Evolutionary conservation across 2,888 invertebrate genomes (phyloP), one percentile per base, ranked within the genome.

Genomic region (Oscheius sp.): DNA sequence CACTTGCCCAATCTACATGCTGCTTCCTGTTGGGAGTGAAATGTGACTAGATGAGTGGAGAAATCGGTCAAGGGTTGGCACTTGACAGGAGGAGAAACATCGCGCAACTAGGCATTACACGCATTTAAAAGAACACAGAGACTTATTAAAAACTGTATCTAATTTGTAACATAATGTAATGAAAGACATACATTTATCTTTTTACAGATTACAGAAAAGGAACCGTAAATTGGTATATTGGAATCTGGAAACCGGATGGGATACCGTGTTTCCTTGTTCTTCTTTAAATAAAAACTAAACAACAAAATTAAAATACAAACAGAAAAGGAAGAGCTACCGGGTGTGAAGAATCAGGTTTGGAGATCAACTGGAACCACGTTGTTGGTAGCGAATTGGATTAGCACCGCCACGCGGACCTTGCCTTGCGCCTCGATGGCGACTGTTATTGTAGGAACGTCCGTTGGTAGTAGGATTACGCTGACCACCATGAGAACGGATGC

Each of bases 161-260:
- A n/a, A 3, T 12, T n/a, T n/a, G n/a, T n/a, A n/a, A n/a, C n/a
- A n/a, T n/a, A n/a, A n/a, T n/a, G n/a, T n/a, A n/a, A n/a, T 31
- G 31, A 53, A n/a, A 53, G 53, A 31, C 29, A 53, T 27, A 55
- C 33, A 33, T 55, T 31, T 55, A 33, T 55, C 33, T 55, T 34
- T 55, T 55, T 55, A 55, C 55, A 55, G 55, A 34, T 42, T 17
- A 42, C 15, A 34, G 34, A 34, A 3, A 34, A 34, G 17, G 33
- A 55, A 55, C 55, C 55, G 55, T 55, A 55, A 55, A 55, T 55
- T 55, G 31, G 37, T 33, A 37, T 55, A 55, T 55, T 17, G 55
- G 55, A 55, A 55, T 48, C 12, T 48, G 48, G 20, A 25, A 48
- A 48, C 48, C 48, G 48, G 23, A 23, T 5, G 12, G 25, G 46